A percentile compares a stretch with the other conserved stretches of the same genome.
phyloP scores from a whole-genome alignment of 2,888 invertebrate genomes.

The Periphyllus acericola region DNA sequence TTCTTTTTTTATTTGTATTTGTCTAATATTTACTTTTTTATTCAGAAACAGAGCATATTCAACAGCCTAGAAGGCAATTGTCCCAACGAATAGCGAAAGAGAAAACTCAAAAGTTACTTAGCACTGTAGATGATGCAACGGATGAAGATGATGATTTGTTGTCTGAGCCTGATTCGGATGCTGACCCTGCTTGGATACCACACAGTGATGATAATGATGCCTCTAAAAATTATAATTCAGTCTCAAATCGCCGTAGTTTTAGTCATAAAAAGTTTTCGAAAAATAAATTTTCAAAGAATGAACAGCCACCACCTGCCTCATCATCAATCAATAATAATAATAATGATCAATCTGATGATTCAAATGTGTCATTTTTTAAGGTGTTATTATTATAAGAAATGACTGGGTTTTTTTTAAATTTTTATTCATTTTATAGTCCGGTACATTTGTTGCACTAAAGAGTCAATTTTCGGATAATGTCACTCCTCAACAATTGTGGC shows the following conservation, averaged over 20 bases:
- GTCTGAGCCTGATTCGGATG: constrained; percentile 75
- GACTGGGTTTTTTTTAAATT: not conserved
- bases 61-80: constrained; percentile 72
- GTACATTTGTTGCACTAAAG: constrained; percentile 88
- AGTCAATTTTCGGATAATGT: constrained; percentile 71
- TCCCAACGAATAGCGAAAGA: constrained; percentile 77
- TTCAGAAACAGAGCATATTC: constrained; percentile 20
- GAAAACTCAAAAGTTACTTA: constrained; percentile 67
- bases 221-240: not conserved
- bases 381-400: not conserved
- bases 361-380: not conserved
- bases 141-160: constrained; percentile 71
- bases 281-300: not conserved
- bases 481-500: constrained; percentile 90
- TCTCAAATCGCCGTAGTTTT: not conserved
- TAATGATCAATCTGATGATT: constrained; percentile 13
- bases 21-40: constrained; percentile 12
- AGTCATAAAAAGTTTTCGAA: constrained; percentile 33
- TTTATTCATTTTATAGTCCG: constrained; percentile 72
- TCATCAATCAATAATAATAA: constrained; percentile 35
- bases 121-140: constrained; percentile 68
- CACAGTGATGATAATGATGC: constrained; percentile 37
- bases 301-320: not conserved
- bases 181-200: constrained; percentile 82
- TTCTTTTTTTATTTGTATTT: not conserved